Percentiles rank a stretch among this genome's conserved stretches.
These are phyloP conservation scores for Sebastes itinus DNA, from an alignment of 2,797 vertebrate species.

Conservation along the genomic window DNA sequence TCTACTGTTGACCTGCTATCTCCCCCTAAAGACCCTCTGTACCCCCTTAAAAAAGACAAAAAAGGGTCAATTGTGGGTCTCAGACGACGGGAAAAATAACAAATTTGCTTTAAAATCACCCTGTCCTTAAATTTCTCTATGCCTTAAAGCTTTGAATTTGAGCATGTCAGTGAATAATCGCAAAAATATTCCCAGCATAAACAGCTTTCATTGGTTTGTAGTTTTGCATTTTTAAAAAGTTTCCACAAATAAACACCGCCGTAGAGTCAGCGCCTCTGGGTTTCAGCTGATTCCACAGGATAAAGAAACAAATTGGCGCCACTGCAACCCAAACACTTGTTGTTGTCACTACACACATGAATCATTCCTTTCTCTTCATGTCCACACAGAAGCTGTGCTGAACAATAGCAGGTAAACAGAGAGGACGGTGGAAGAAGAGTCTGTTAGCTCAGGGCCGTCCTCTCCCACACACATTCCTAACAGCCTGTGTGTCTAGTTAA, in stretches of 20 bases:
- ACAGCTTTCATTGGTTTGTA: neutral
- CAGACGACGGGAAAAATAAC: neutral
- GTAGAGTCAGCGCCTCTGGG: constrained; percentile 2
- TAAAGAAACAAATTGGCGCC: constrained; percentile 59
- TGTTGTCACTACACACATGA: constrained; percentile 68
- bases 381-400: constrained; percentile 59
- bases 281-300: constrained; percentile 31
- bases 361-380: constrained; percentile 67
- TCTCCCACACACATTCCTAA: constrained; percentile 67
- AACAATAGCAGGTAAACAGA: constrained; percentile 76
- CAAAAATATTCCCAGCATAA: neutral
- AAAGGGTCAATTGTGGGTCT: too few species aligned
- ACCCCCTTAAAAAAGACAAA: too few species aligned
- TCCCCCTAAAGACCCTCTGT: too few species aligned
- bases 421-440: constrained; percentile 52
- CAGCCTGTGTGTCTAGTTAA: constrained; percentile 53
- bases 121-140: neutral
- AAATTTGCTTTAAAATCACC: neutral
- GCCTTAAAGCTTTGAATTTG: neutral
- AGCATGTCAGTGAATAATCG: neutral
- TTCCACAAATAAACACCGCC: constrained; percentile 18
- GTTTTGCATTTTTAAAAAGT: constrained; percentile 1
- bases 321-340: constrained; percentile 63
- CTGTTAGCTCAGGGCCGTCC: constrained; percentile 53
- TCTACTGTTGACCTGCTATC: too few species aligned